These are phyloP conservation scores for Bambusicola thoracicus DNA, from an alignment of 2,113 vertebrate genomes.

Conservation along the genomic window DNA sequence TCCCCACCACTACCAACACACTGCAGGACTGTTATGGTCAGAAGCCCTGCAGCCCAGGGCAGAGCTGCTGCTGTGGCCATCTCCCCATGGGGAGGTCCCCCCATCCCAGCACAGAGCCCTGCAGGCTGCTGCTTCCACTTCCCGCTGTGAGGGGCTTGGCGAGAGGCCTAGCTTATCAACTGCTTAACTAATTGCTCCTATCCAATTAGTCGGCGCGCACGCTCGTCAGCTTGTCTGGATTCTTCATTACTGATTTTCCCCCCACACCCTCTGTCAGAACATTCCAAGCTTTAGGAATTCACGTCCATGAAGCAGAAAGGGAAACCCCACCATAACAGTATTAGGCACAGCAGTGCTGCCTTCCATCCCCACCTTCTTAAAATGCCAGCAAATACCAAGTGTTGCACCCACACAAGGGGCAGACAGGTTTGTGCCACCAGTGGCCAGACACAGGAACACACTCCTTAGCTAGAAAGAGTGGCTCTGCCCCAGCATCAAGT, in stretches of 20 bases:
- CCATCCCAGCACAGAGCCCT: not conserved
- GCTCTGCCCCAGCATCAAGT: not conserved
- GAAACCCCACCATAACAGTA: not conserved
- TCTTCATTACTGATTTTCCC: not conserved
- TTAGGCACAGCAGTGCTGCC: not conserved
- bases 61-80: not conserved
- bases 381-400: not conserved
- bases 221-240: not conserved
- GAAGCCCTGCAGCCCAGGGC: not conserved
- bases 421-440: not conserved
- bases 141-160: not conserved
- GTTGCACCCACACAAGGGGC: not conserved
- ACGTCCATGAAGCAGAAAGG: not conserved
- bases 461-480: not conserved
- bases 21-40: not conserved
- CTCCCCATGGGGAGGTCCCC: not conserved
- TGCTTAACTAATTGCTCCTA: conserved; percentile 36
- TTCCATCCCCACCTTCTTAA: not conserved
- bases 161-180: conserved; percentile 3
- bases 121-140: not conserved
- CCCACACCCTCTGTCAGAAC: not conserved
- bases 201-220: conserved; percentile 23
- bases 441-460: not conserved
- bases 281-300: not conserved
- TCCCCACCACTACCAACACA: not conserved